A percentile compares a stretch with the other conserved stretches of the same genome.
phyloP scores from a whole-genome alignment of 2,888 invertebrate species.

The Caradrina kadenii region DNA sequence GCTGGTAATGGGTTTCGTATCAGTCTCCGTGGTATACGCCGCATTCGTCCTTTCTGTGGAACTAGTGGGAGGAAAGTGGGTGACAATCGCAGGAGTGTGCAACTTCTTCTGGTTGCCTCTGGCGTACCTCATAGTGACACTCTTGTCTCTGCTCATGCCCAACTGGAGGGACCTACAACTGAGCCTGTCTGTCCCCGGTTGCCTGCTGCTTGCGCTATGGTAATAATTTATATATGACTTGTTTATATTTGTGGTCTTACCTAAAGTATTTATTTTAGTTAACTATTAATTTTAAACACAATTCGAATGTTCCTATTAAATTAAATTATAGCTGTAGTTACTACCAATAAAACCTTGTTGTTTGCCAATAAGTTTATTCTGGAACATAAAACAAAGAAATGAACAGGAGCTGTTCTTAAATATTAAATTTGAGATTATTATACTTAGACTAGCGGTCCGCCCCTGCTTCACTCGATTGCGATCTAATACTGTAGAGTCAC shows the following conservation, averaged over 20 bases:
- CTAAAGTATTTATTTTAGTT: not conserved
- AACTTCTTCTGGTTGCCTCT: conserved; percentile 95
- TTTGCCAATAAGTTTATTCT: conserved; percentile 20
- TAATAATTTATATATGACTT: conserved; percentile 72
- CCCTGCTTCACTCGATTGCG: too few species aligned
- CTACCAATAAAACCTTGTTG: conserved; percentile 17
- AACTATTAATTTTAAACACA: not conserved
- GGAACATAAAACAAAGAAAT: conserved; percentile 17
- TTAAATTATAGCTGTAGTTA: conserved; percentile 4
- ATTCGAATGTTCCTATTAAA: not conserved
- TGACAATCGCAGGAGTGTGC: conserved; percentile 95
- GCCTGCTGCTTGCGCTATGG: conserved; percentile 92
- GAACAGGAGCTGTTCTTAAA: not conserved
- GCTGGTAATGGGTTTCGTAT: conserved; percentile 93
- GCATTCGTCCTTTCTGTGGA: conserved; percentile 95
- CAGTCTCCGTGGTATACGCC: conserved; percentile 95
- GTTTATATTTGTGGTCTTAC: not conserved
- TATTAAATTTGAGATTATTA: not conserved
- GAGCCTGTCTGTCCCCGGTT: conserved; percentile 93
- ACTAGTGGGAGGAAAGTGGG: conserved; percentile 94
- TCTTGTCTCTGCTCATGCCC: conserved; percentile 92
- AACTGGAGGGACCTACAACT: conserved; percentile 94
- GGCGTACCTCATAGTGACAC: conserved; percentile 93
- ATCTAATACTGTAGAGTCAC: too few species aligned
- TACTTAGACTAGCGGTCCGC: not conserved